Evolutionary conservation across 2,113 vertebrate species (phyloP).

Genomic region (Uria aalge): DNA sequence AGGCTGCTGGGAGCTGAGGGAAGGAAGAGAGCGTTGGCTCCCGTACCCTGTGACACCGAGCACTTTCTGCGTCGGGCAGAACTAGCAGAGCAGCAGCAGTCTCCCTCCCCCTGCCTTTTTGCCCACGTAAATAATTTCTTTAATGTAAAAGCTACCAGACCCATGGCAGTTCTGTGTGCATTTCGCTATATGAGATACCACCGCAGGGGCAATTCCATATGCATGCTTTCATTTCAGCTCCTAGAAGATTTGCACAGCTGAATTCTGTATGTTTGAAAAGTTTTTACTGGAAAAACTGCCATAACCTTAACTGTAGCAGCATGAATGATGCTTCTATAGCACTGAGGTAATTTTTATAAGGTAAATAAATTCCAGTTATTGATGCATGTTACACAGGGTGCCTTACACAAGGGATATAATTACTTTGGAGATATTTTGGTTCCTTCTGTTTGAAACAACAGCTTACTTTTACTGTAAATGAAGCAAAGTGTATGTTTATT

Average conservation of each 20-base stretch:
- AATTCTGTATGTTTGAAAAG: slow-evolving; percentile 22
- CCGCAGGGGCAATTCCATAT: rapidly evolving
- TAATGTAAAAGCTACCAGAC: neutral
- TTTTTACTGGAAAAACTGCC: slow-evolving; percentile 37
- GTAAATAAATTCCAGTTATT: slow-evolving; percentile 36
- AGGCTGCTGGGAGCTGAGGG: neutral
- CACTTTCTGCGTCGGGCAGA: neutral
- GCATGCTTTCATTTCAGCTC: neutral
- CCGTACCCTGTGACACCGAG: rapidly evolving
- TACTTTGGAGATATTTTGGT: neutral
- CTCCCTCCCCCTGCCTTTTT: neutral
- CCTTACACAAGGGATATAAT: neutral
- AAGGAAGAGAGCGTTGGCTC: neutral
- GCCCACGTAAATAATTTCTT: neutral
- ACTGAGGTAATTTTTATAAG: slow-evolving; percentile 44
- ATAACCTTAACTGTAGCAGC: neutral
- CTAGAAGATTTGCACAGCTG: slow-evolving; percentile 16
- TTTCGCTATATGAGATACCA: neutral
- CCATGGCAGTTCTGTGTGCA: neutral
- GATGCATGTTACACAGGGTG: neutral
- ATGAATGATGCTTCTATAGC: slow-evolving; percentile 26
- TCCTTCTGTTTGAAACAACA: neutral
- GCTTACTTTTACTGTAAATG: slow-evolving; percentile 4
- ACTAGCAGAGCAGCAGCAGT: too few relatives aligned
- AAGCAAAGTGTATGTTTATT: neutral